A percentile compares a stretch with the other conserved stretches of the same genome.
Evolutionary conservation across 1,140 invertebrate genomes (phyloP).

Genomic region (Saccostrea cuccullata): DNA sequence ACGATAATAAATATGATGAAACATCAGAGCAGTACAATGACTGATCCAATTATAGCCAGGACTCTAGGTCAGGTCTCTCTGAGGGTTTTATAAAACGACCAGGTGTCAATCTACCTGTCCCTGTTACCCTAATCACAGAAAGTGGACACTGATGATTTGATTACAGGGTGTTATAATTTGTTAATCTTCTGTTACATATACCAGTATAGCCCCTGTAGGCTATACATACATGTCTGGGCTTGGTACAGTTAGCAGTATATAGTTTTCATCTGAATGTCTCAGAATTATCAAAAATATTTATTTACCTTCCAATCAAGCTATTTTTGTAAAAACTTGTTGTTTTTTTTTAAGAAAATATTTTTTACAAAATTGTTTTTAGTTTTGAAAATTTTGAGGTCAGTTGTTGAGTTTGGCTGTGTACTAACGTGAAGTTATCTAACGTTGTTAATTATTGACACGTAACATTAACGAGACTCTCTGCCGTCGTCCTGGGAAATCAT

Average conservation of each 20-base stretch:
- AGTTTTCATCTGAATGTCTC: background rate
- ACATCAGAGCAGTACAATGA: background rate
- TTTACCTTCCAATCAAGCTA: background rate
- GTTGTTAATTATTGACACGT: slow-evolving; percentile 21
- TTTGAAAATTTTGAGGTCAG: background rate
- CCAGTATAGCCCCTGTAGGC: background rate
- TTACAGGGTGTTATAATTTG: slow-evolving; percentile 23
- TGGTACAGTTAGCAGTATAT: background rate
- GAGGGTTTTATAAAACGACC: background rate
- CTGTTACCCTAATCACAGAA: background rate
- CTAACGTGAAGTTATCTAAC: background rate
- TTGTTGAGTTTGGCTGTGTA: background rate
- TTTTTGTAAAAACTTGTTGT: background rate
- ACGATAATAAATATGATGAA: background rate
- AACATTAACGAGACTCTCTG: slow-evolving; percentile 2
- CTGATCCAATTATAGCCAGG: background rate
- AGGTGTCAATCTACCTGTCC: slow-evolving; percentile 12
- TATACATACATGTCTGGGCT: background rate
- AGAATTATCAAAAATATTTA: background rate
- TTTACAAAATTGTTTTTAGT: background rate
- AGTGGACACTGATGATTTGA: background rate
- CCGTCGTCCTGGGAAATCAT: background rate
- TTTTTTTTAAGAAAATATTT: background rate
- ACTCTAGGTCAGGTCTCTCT: background rate
- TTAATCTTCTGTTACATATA: slow-evolving; percentile 7